phyloP scores from a whole-genome alignment of 2,113 vertebrate species.

The Callospermophilus lateralis region DNA sequence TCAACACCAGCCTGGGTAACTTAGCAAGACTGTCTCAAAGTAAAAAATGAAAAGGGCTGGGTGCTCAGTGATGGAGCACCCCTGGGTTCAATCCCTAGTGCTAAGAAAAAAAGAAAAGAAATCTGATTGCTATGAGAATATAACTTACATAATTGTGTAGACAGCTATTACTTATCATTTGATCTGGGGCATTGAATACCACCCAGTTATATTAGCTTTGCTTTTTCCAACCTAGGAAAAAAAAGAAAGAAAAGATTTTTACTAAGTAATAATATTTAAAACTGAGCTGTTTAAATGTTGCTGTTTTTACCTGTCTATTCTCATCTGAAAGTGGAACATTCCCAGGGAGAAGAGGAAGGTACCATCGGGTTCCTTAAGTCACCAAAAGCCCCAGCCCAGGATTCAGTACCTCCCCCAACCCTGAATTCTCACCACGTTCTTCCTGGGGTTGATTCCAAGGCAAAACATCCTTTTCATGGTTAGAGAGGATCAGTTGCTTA shows the following conservation, averaged over 20 bases:
- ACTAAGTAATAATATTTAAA: constrained; percentile 81
- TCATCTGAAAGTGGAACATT: constrained; percentile 87
- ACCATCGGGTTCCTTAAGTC: constrained; percentile 84
- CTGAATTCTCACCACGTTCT: constrained; percentile 86
- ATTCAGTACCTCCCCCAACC: constrained; percentile 70
- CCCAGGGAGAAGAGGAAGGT: constrained; percentile 85
- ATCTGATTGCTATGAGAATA: neutral
- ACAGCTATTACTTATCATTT: constrained; percentile 26
- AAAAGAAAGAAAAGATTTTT: constrained; percentile 63
- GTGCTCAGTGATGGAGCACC: too few relatives aligned
- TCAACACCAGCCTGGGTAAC: too few relatives aligned
- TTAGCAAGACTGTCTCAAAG: too few relatives aligned
- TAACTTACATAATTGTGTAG: constrained; percentile 10
- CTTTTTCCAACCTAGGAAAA: neutral
- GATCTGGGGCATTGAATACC: neutral
- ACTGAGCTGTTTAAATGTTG: constrained; percentile 88
- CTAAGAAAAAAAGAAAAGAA: neutral
- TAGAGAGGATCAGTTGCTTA: constrained; percentile 89
- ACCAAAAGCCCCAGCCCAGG: constrained; percentile 82
- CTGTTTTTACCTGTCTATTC: constrained; percentile 89
- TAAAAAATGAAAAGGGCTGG: too few relatives aligned
- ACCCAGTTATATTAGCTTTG: neutral
- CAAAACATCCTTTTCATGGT: constrained; percentile 88
- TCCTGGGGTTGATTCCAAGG: constrained; percentile 88
- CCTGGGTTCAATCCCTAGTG: too few relatives aligned